Evolutionary conservation across 2,797 vertebrate genomes (phyloP), one percentile per base, ranked within the genome.

Genomic region (Brachymystax lenok): DNA sequence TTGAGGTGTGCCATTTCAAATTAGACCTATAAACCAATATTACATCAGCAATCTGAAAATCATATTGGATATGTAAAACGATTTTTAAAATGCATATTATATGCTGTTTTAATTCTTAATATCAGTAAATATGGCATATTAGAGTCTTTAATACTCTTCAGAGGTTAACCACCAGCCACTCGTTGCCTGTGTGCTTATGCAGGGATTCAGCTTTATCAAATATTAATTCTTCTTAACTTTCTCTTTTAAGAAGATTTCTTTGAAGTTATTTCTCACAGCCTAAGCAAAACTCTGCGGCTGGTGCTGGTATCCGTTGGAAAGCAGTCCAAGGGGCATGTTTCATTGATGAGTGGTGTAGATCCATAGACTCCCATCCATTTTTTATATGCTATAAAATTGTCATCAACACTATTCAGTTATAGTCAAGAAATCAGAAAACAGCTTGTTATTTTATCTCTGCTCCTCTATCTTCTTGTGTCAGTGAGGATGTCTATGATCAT

Each of bases 171-270:
- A 92, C 82, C 87, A 82, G 80, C 76, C 88, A 75, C 87, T 86
- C 81, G 17, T 82, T 85, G 89, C 80, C 83, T 86, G 86, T 90
- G 89, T 92, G 88, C 89, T 89, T 89, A 87, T 89, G 85, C 89
- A 84, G 86, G 84, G 80, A 84, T 90, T 90, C 87, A 87, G 87
- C 88, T 77, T 88, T 79, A 92, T 93, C 90, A 93, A 93, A 92
- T 93, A 93, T 93, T 93, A 88, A 93, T 92, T 89, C 69, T 87
- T 87, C 88, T 92, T 92, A 93, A 94, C 88, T 93, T 87, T 87
- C 92, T 91, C 93, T 92, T 91, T 92, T 91, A 92, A 90, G 89
- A 89, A 84, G 76, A 83, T 80, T 85, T 88, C 91, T 94, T 94
- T 93, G 90, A 94, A 93, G 91, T 93, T 85, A 89, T 92, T 92